Conservation (phyloP, 2,888 invertebrate species). For the Athetis lepigone region DNA sequence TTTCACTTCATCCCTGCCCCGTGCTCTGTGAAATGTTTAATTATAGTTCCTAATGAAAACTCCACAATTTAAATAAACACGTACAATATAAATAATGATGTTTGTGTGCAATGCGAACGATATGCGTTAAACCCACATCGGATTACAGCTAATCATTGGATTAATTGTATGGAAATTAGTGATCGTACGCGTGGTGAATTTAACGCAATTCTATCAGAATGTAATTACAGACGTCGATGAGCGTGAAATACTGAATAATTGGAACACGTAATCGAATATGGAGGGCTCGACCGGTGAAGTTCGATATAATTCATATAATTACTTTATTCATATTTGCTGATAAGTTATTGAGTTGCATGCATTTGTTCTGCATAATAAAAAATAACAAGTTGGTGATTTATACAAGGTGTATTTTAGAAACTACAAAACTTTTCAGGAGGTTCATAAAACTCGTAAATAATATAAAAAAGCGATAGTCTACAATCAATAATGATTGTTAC, state of each 20-base stretch:
- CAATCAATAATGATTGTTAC: no score
- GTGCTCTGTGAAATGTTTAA: conserved; percentile 69
- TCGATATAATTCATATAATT: conserved; percentile 56
- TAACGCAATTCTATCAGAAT: conserved; percentile 86
- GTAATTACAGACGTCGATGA: conserved; percentile 87
- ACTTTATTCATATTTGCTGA: conserved; percentile 53
- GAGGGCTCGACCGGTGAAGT: conserved; percentile 57
- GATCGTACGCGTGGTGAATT: conserved; percentile 81
- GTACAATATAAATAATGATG: conserved; percentile 60
- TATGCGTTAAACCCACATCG: conserved; percentile 76
- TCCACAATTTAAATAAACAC: conserved; percentile 65
- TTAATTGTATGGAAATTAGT: conserved; percentile 87
- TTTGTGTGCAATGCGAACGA: conserved; percentile 69
- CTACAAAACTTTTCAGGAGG: no score
- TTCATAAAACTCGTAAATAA: no score
- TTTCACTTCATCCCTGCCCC: conserved; percentile 67
- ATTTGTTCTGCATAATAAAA: neutral
- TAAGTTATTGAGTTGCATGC: conserved; percentile 37
- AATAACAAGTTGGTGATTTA: no score
- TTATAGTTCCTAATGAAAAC: conserved; percentile 69
- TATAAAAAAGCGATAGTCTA: no score
- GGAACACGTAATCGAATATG: conserved; percentile 71
- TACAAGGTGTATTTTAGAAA: no score
- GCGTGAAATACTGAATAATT: conserved; percentile 87
- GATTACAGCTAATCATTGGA: conserved; percentile 86